Conservation (phyloP, 2,888 invertebrate genomes). For the Papilio gigon region DNA sequence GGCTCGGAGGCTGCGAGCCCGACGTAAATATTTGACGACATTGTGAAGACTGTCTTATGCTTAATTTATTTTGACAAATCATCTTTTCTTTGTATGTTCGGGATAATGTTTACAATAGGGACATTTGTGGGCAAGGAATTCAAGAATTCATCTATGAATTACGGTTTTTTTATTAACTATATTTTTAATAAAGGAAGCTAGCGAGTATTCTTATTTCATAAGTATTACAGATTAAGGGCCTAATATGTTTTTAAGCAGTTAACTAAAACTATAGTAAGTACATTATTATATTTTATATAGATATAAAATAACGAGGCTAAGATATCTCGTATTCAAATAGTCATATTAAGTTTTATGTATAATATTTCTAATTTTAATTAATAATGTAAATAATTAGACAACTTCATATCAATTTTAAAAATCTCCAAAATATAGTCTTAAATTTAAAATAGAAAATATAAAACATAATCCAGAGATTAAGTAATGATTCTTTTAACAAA, state of each 20-base stretch:
- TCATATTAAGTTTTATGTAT: no score
- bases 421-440: no score
- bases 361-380: no score
- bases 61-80: conserved; percentile 82
- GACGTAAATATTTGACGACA: conserved; percentile 77
- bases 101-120: conserved; percentile 59
- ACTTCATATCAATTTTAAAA: no score
- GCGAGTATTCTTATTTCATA: background rate
- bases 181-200: background rate
- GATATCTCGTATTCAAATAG: no score
- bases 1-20: conserved; percentile 51
- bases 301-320: no score
- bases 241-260: no score
- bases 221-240: no score
- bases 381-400: no score
- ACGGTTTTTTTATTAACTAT: background rate
- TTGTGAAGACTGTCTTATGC: conserved; percentile 77
- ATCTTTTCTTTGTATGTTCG: conserved; percentile 63
- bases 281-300: no score
- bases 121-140: conserved; percentile 42
- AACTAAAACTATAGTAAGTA: no score
- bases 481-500: background rate
- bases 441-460: background rate
- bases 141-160: conserved; percentile 24
- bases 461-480: background rate